Percentiles rank a stretch among this genome's conserved stretches.
These are phyloP conservation scores for Hedychridium roseum DNA, from an alignment of 2,888 invertebrate genomes.

Conservation along the genomic window DNA sequence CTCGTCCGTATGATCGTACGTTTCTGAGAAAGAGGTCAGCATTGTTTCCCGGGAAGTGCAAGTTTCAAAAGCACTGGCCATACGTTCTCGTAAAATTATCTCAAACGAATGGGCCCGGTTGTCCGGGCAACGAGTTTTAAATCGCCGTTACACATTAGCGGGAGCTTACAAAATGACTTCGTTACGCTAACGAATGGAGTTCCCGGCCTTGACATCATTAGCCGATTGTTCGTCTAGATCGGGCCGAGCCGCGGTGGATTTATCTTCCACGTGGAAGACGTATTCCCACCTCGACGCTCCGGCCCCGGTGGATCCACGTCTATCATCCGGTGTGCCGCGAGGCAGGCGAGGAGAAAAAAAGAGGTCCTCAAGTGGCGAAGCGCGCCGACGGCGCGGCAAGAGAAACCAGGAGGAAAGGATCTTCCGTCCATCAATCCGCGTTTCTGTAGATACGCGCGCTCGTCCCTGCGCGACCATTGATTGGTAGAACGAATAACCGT, in stretches of 20 bases:
- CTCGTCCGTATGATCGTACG: no score
- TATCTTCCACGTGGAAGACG: conserved; percentile 39
- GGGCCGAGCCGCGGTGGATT: conserved; percentile 27
- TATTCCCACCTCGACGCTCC: conserved; percentile 31
- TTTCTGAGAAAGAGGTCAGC: no score
- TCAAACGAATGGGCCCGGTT: no score
- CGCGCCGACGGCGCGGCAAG: conserved; percentile 8
- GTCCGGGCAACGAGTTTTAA: no score
- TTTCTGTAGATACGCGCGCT: conserved; percentile 33
- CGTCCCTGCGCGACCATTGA: conserved; percentile 33
- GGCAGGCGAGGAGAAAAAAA: conserved; percentile 23
- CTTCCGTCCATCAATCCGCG: conserved; percentile 32
- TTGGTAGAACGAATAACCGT: conserved; percentile 45
- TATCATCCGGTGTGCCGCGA: conserved; percentile 39
- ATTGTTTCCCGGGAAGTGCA: no score
- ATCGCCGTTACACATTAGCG: no score
- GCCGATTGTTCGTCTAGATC: conserved; percentile 41
- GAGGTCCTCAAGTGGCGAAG: conserved; percentile 8
- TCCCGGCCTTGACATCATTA: conserved; percentile 44
- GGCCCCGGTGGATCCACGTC: conserved; percentile 23
- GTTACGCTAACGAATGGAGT: conserved; percentile 40
- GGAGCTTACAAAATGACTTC: conserved; percentile 32
- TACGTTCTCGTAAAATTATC: no score
- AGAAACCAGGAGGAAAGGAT: conserved; percentile 12
- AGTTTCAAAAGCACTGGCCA: no score